phyloP scores from a whole-genome alignment of 2,888 invertebrate genomes.

The Pteria penguin region DNA sequence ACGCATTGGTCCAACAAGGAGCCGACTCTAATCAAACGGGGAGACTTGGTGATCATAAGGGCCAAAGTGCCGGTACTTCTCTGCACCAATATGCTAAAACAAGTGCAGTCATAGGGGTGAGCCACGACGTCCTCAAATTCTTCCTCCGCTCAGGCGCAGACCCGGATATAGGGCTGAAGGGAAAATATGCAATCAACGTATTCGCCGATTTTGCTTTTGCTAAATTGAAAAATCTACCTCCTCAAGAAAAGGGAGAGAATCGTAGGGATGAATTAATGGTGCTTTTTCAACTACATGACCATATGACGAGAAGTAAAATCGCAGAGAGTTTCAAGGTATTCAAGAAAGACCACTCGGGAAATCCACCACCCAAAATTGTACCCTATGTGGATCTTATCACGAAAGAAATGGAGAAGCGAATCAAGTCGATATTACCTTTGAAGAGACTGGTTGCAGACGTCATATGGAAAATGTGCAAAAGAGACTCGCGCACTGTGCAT shows the following conservation, averaged over 20 bases:
- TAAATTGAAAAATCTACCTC: slow-evolving; percentile 48
- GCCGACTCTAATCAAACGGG: slow-evolving; percentile 52
- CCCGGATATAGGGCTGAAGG: slow-evolving; percentile 57
- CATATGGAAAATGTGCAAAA: slow-evolving; percentile 57
- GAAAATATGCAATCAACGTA: slow-evolving; percentile 61
- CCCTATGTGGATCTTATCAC: slow-evolving; percentile 50
- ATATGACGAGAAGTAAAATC: slow-evolving; percentile 51
- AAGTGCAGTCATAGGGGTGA: slow-evolving; percentile 60
- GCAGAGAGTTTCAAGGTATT: slow-evolving; percentile 50
- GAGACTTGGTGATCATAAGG: slow-evolving; percentile 50
- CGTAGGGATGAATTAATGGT: slow-evolving; percentile 47
- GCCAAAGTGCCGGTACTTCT: slow-evolving; percentile 56
- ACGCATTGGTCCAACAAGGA: slow-evolving; percentile 50
- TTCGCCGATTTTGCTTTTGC: slow-evolving; percentile 55
- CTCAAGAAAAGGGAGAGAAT: slow-evolving; percentile 44
- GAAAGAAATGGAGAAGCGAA: slow-evolving; percentile 42
- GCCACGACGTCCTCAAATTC: slow-evolving; percentile 60
- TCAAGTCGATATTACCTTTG: slow-evolving; percentile 53
- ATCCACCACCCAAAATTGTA: slow-evolving; percentile 50
- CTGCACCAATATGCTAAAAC: slow-evolving; percentile 67
- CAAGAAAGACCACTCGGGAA: slow-evolving; percentile 45
- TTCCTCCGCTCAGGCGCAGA: slow-evolving; percentile 66
- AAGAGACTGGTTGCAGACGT: slow-evolving; percentile 51
- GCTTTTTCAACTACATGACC: slow-evolving; percentile 52
- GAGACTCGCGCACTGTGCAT: slow-evolving; percentile 54